Evolutionary conservation across 35 echinoderm and acorn worm genomes (phyloP).

Genomic region (Diadema setosum): DNA sequence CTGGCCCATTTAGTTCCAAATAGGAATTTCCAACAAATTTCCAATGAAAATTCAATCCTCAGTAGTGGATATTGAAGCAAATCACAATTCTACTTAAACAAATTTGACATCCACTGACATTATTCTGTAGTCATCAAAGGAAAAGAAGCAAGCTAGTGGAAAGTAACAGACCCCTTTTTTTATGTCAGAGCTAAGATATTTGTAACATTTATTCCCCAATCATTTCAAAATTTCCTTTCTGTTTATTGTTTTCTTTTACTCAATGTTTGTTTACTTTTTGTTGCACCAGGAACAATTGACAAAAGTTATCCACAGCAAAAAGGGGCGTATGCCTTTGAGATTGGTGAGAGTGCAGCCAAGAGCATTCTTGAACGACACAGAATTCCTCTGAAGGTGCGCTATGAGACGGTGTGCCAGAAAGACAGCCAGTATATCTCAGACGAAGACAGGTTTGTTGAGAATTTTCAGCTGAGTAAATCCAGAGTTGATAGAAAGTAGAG

Average conservation of each 20-base stretch:
- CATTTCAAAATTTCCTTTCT: background rate
- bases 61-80: no score
- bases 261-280: background rate
- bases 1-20: no score
- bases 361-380: background rate
- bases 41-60: no score
- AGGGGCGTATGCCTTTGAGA: slow-evolving; percentile 71
- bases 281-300: slow-evolving; percentile 61
- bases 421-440: slow-evolving; percentile 65
- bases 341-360: slow-evolving; percentile 32
- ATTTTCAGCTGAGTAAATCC: no score
- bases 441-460: slow-evolving; percentile 66
- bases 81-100: background rate
- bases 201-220: background rate
- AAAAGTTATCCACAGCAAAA: slow-evolving; percentile 54
- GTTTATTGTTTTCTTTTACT: background rate
- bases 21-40: no score
- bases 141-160: background rate
- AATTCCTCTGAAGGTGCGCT: background rate
- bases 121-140: background rate
- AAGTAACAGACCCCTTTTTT: no score
- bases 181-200: background rate
- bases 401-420: slow-evolving; percentile 54
- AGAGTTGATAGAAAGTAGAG: no score
- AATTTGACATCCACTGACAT: background rate